These are phyloP conservation scores for Mylabris phalerata DNA, from an alignment of 1,140 invertebrate species.

Conservation along the genomic window DNA sequence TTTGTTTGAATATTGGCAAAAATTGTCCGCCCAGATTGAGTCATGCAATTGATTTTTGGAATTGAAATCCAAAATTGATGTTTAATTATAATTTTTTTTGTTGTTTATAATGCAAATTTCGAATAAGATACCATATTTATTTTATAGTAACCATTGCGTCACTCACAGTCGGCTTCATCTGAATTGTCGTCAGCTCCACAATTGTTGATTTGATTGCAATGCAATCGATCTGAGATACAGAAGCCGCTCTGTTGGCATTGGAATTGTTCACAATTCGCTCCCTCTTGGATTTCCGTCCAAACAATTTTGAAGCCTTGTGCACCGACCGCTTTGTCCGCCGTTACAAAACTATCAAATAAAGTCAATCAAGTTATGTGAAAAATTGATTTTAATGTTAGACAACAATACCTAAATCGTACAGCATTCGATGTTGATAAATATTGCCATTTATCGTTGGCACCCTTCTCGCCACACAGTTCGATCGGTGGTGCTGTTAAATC, in stretches of 20 bases:
- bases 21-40: too few species aligned
- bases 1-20: too few species aligned
- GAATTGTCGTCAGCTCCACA: constrained; percentile 72
- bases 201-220: constrained; percentile 72
- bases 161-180: constrained; percentile 80
- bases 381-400: not conserved
- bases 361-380: not conserved
- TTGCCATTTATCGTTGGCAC: constrained; percentile 63
- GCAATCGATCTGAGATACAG: constrained; percentile 71
- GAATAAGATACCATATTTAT: constrained; percentile 15
- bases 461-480: constrained; percentile 84
- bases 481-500: constrained; percentile 64
- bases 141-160: constrained; percentile 32
- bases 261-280: constrained; percentile 53
- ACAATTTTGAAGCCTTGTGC: constrained; percentile 77
- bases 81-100: not conserved
- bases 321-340: constrained; percentile 76
- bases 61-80: too few species aligned
- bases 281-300: constrained; percentile 76
- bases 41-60: too few species aligned
- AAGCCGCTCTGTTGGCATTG: constrained; percentile 61
- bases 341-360: constrained; percentile 59
- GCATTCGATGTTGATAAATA: constrained; percentile 79
- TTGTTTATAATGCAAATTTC: constrained; percentile 16
- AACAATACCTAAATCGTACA: constrained; percentile 65